Base-by-base conservation (phyloP, 2,797 vertebrate genomes). In the Tenualosa thibaudeaui region DNA sequence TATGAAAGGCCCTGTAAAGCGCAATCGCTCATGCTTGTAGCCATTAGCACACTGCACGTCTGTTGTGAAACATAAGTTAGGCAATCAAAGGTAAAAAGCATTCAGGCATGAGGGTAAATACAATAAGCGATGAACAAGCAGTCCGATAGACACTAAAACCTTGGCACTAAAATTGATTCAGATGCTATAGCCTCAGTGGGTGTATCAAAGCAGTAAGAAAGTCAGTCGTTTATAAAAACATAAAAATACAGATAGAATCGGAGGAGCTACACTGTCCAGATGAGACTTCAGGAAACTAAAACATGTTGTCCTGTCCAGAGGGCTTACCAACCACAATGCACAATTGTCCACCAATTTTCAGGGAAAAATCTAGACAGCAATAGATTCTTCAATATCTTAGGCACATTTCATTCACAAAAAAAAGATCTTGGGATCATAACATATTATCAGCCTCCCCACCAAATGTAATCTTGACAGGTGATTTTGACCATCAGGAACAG, bases 121-220 rank as follows among this genome's bases (percentile, higher is more conserved):
- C 65, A 40, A 71, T 68, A 65, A 26, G 31, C 26, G 26, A 71
- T 71, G 65, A 71, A 71, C 26, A 37, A 71, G 65, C 65, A 71
- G 31, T 71, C 26, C 12, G 2, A 37, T 4, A 37, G 26, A 37
- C 40, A 37, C 65, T 71, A 71, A 71, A 71, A 40, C 13, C 65
- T 37, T 71, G 65, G 31, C 65, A 71, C 10, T 37, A 40, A 71
- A 71, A 71, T 71, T 40, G 65, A 71, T 71, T 71, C 65, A 71
- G 65, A 17, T n/a, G 10, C 26, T 17, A 10, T 26, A 71, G 62
- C 65, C 5, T 71, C 26, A 71, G 65, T 40, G 65, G 65, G 65
- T 71, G 13, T 37, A 37, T 71, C 5, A 71, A 15, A 71, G 65
- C 26, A 37, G 65, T 40, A 17, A 17, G 10, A 15, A 37, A 37